Conservation (phyloP, 2,888 invertebrate species). For the Platycheirus albimanus region DNA sequence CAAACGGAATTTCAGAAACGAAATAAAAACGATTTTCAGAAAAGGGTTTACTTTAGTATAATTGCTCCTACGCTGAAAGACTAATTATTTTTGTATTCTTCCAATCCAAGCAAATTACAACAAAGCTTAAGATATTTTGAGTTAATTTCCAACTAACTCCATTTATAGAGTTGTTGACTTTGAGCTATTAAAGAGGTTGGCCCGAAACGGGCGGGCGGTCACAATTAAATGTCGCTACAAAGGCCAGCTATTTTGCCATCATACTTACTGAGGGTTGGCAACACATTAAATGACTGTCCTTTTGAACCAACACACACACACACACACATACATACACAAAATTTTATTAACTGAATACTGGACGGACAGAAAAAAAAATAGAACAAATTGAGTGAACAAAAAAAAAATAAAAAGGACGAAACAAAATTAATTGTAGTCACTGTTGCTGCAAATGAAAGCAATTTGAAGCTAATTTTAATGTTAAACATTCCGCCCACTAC, state of each 20-base stretch:
- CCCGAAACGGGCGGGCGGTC: too few species aligned
- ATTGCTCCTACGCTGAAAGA: too few species aligned
- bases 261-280: conserved; percentile 13
- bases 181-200: conserved; percentile 17
- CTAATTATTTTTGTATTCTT: too few species aligned
- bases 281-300: conserved; percentile 41
- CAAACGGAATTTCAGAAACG: too few species aligned
- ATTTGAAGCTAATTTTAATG: conserved; percentile 70
- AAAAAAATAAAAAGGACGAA: conserved; percentile 20
- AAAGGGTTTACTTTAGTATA: too few species aligned
- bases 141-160: neutral
- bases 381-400: conserved; percentile 6
- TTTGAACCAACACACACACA: conserved; percentile 18
- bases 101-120: too few species aligned
- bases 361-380: conserved; percentile 17
- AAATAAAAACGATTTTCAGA: too few species aligned
- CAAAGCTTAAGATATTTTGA: neutral
- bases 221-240: conserved; percentile 46
- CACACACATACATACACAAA: neutral
- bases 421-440: conserved; percentile 66
- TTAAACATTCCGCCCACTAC: conserved; percentile 63
- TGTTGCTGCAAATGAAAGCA: conserved; percentile 68
- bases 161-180: conserved; percentile 12
- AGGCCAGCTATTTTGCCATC: conserved; percentile 28
- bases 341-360: conserved; percentile 2